Evolutionary conservation across 2,113 vertebrate species (phyloP).

Genomic region (Urocolius indicus): DNA sequence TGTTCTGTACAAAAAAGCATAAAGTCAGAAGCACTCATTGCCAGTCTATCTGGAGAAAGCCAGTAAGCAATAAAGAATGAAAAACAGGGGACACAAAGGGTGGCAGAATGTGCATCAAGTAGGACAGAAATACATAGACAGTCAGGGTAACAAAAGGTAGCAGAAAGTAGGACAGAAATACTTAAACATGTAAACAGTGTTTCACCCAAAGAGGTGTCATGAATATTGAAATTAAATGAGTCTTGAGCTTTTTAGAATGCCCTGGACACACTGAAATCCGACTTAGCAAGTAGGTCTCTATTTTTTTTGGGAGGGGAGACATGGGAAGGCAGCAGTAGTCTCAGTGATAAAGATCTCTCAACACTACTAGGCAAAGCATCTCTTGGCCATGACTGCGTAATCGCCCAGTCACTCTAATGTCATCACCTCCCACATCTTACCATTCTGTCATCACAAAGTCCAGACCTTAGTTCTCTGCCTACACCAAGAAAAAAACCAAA

Average conservation of each 20-base stretch:
- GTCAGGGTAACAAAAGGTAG: rapidly evolving
- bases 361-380: neutral
- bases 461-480: neutral
- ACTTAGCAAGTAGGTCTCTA: neutral
- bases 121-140: neutral
- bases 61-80: neutral
- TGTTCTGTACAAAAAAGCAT: neutral
- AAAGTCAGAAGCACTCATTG: neutral
- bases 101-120: neutral
- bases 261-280: no score
- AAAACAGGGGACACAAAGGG: rapidly evolving
- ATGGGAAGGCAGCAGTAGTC: neutral
- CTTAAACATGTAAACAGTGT: neutral
- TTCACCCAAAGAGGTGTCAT: neutral
- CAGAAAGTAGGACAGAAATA: neutral
- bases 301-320: neutral
- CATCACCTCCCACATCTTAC: neutral
- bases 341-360: neutral
- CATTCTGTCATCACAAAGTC: neutral
- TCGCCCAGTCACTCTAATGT: neutral
- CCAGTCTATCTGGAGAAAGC: neutral
- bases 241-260: neutral
- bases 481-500: no score
- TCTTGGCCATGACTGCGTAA: neutral
- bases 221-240: neutral